Conservation (phyloP, 2,888 invertebrate species). For the Acleris sparsana region DNA sequence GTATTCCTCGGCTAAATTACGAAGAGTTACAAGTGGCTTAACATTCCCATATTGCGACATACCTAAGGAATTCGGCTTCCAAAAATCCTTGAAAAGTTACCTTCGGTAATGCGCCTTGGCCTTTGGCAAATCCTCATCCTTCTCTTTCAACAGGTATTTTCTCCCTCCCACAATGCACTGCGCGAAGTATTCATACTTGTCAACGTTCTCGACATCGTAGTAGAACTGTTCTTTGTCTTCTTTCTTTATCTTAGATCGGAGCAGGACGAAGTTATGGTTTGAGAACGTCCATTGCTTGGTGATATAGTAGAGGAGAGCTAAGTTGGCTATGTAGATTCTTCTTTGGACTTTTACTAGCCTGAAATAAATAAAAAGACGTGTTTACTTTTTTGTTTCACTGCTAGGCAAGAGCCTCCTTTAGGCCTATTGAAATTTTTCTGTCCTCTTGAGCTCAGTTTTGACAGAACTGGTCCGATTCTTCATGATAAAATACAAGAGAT, state of each 20-base stretch:
- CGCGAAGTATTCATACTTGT: slow-evolving; percentile 77
- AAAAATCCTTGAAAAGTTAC: no score
- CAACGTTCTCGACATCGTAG: slow-evolving; percentile 81
- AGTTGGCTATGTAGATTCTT: slow-evolving; percentile 90
- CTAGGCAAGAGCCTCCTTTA: no score
- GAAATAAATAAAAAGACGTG: slow-evolving; percentile 39
- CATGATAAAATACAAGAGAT: no score
- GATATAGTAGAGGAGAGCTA: slow-evolving; percentile 89
- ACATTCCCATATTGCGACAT: no score
- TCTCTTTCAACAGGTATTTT: slow-evolving; percentile 87
- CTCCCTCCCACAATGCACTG: slow-evolving; percentile 85
- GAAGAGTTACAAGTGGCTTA: no score
- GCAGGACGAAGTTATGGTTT: slow-evolving; percentile 83
- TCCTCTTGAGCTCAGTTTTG: no score
- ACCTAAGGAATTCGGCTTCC: no score
- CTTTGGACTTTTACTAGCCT: slow-evolving; percentile 92
- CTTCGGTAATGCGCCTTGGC: slow-evolving; percentile 79
- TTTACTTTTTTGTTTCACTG: no score
- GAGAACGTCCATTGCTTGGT: slow-evolving; percentile 90
- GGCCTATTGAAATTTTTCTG: no score
- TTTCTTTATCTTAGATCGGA: slow-evolving; percentile 78
- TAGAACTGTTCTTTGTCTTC: slow-evolving; percentile 83
- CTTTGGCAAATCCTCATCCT: slow-evolving; percentile 79
- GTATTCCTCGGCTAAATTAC: no score
- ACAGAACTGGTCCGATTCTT: no score